Percentiles rank a stretch among this genome's conserved stretches.
These are phyloP conservation scores for Chalcosyrphus nemorum DNA, from an alignment of 2,888 invertebrate genomes.

Conservation along the genomic window DNA sequence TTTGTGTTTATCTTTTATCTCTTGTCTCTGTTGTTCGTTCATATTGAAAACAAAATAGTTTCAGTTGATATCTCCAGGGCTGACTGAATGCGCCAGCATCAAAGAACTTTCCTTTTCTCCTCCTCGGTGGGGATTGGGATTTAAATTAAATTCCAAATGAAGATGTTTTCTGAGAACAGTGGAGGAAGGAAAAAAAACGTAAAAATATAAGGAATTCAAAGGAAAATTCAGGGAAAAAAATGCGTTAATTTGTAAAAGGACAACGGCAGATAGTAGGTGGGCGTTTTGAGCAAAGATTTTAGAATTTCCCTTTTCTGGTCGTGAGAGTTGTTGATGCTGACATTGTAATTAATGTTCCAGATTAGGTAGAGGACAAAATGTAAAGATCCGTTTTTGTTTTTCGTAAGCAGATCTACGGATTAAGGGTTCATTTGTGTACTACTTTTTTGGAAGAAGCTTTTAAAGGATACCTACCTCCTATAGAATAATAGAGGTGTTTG, in stretches of 20 bases:
- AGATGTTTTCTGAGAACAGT: conserved; percentile 38
- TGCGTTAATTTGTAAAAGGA: conserved; percentile 56
- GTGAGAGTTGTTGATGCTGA: conserved; percentile 15
- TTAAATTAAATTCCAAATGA: conserved; percentile 70
- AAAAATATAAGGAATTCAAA: conserved; percentile 1
- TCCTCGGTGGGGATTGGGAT: conserved; percentile 39
- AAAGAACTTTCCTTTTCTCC: conserved; percentile 46
- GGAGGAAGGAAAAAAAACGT: not conserved
- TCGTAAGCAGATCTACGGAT: not conserved
- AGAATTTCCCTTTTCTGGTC: not conserved
- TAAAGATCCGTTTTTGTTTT: not conserved
- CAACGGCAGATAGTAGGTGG: conserved; percentile 14
- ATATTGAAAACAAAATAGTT: conserved; percentile 62
- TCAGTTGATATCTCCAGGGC: conserved; percentile 52
- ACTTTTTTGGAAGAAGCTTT: not conserved
- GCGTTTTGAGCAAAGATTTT: not conserved
- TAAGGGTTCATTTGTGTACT: not conserved
- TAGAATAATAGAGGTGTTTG: too few species aligned
- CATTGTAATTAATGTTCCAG: conserved; percentile 36
- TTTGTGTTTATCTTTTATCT: conserved; percentile 37
- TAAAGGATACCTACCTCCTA: too few species aligned
- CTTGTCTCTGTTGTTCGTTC: conserved; percentile 53
- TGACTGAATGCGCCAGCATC: conserved; percentile 36
- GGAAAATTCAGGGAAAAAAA: conserved; percentile 10
- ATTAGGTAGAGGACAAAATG: conserved; percentile 22